Conservation (phyloP, 2,113 vertebrate genomes). For the Tachuris rubrigastra region DNA sequence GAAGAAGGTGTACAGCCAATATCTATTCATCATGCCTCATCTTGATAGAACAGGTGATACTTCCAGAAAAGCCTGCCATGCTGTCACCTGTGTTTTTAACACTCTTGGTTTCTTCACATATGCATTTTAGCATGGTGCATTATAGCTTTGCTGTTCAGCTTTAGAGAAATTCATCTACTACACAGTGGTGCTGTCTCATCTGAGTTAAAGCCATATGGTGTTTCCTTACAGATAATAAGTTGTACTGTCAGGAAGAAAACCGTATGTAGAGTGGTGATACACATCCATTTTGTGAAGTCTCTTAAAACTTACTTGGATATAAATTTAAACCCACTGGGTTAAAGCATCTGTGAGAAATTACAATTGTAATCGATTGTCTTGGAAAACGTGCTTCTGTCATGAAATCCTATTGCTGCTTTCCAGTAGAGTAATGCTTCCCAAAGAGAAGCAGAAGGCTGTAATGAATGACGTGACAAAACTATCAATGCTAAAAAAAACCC, state of each 20-base stretch:
- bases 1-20: neutral
- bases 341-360: constrained; percentile 54
- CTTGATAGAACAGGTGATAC: neutral
- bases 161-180: neutral
- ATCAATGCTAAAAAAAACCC: neutral
- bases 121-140: neutral
- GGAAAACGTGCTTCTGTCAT: neutral
- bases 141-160: neutral
- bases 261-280: neutral
- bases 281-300: constrained; percentile 3
- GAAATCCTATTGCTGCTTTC: constrained; percentile 32
- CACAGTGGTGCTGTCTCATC: constrained; percentile 3
- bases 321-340: neutral
- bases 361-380: constrained; percentile 22
- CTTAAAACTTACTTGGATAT: constrained; percentile 1
- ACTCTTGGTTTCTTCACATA: neutral
- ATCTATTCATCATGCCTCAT: neutral
- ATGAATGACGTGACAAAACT: neutral
- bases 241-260: constrained; percentile 2
- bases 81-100: constrained; percentile 2
- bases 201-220: constrained; percentile 2
- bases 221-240: neutral
- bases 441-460: constrained; percentile 20
- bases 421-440: neutral
- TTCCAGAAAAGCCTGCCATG: neutral